phyloP scores from a whole-genome alignment of 2,888 invertebrate genomes.

The Sympetrum striolatum region DNA sequence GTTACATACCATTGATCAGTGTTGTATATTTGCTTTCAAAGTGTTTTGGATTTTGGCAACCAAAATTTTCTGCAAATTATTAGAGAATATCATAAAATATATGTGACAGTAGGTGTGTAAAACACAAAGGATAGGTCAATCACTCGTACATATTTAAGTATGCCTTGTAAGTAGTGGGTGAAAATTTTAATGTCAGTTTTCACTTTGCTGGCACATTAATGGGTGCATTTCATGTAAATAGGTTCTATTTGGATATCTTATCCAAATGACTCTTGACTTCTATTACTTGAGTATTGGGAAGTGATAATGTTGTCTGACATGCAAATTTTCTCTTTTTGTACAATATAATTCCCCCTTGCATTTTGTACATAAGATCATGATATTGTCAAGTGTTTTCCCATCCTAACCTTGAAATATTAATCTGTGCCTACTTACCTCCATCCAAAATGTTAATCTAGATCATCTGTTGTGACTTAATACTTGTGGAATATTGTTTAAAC shows the following conservation, averaged over 20 bases:
- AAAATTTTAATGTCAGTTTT: slow-evolving; percentile 13
- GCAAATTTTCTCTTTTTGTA: slow-evolving; percentile 37
- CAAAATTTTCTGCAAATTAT: slow-evolving; percentile 16
- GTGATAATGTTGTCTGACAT: slow-evolving; percentile 38
- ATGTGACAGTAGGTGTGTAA: slow-evolving; percentile 31
- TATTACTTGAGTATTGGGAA: slow-evolving; percentile 7
- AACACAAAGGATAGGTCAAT: slow-evolving; percentile 21
- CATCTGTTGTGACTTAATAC: slow-evolving; percentile 20
- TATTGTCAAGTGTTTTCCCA: slow-evolving; percentile 35
- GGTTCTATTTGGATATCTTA: background rate
- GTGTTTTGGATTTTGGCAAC: slow-evolving; percentile 1
- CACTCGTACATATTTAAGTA: slow-evolving; percentile 38
- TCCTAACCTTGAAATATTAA: slow-evolving; percentile 34
- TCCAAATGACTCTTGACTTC: background rate
- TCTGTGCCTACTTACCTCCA: slow-evolving; percentile 43
- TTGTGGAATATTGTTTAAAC: slow-evolving; percentile 16
- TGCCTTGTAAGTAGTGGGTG: slow-evolving; percentile 19
- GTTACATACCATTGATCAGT: slow-evolving; percentile 17
- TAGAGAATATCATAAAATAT: background rate
- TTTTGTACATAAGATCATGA: slow-evolving; percentile 37
- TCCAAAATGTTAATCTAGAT: slow-evolving; percentile 35
- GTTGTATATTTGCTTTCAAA: slow-evolving; percentile 9
- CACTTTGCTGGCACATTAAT: background rate
- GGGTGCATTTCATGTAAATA: slow-evolving; percentile 15
- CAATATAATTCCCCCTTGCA: slow-evolving; percentile 10